A percentile compares a stretch with the other conserved stretches of the same genome.
Evolutionary conservation across 1,140 invertebrate genomes (phyloP).

Genomic region (Leptonema lineaticorne): DNA sequence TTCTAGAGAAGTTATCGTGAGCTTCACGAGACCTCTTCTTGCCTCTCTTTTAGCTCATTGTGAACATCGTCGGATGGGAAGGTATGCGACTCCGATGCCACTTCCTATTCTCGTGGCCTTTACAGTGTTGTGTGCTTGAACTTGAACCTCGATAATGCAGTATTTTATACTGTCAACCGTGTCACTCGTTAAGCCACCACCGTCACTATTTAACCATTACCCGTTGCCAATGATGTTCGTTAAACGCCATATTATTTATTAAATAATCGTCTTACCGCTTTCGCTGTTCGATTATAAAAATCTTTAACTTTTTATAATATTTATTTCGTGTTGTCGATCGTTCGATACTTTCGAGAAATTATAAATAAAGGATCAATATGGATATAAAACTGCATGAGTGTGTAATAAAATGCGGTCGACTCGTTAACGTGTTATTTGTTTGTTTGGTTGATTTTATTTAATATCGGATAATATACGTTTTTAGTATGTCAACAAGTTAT

Average conservation of each 20-base stretch:
- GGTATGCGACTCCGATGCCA: conserved; percentile 22
- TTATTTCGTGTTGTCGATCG: too few species aligned
- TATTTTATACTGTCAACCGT: conserved; percentile 32
- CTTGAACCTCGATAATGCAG: conserved; percentile 33
- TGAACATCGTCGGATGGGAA: conserved; percentile 4
- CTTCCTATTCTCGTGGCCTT: conserved; percentile 29
- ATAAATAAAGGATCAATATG: too few species aligned
- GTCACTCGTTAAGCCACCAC: conserved; percentile 26
- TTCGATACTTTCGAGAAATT: too few species aligned
- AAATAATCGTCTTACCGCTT: neutral
- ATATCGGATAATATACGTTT: too few species aligned
- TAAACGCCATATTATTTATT: neutral
- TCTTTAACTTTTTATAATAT: too few species aligned
- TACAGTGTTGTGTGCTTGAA: conserved; percentile 28
- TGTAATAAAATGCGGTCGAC: too few species aligned
- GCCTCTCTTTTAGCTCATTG: neutral
- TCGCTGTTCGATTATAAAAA: neutral
- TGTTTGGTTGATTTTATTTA: too few species aligned
- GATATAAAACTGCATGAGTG: too few species aligned
- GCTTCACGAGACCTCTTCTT: neutral
- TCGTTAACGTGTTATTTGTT: too few species aligned
- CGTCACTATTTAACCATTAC: too few species aligned
- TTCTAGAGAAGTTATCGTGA: neutral
- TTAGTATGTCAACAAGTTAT: too few species aligned
- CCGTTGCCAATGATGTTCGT: neutral